These are phyloP conservation scores for Lithophane ornitopus DNA, from an alignment of 2,888 invertebrate species.

Conservation along the genomic window DNA sequence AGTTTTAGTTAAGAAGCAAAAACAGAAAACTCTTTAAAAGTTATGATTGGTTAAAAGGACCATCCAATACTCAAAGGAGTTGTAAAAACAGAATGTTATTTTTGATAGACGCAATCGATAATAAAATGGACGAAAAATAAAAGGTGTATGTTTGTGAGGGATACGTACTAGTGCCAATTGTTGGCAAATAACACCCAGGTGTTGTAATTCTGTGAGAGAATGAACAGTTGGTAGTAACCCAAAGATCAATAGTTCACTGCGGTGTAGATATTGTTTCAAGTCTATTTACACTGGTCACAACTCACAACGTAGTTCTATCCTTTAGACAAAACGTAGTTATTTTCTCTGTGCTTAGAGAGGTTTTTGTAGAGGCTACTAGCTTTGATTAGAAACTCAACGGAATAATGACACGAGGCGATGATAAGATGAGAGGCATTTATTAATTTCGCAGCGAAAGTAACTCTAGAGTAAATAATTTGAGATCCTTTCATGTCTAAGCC, in stretches of 20 bases:
- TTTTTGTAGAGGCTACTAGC: too few relatives aligned
- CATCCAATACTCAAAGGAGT: background rate
- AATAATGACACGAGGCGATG: background rate
- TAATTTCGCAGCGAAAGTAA: background rate
- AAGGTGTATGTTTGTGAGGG: background rate
- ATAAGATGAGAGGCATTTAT: background rate
- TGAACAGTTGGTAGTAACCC: conserved; percentile 7
- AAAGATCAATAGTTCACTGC: conserved; percentile 32
- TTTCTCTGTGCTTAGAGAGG: background rate
- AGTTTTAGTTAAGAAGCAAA: background rate
- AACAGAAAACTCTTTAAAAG: background rate
- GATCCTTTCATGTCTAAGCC: background rate
- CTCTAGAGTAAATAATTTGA: background rate
- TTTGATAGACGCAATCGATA: background rate
- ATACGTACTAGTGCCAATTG: background rate
- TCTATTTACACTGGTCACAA: background rate
- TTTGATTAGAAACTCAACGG: background rate
- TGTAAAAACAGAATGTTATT: background rate
- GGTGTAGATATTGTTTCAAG: conserved; percentile 6
- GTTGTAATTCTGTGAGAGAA: conserved; percentile 15
- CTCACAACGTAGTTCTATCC: background rate
- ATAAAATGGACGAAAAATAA: background rate
- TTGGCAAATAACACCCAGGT: background rate
- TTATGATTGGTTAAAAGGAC: background rate
- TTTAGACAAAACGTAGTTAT: background rate